Base-by-base conservation (phyloP, 2,888 invertebrate genomes). In the Drosophila mayaguana region DNA sequence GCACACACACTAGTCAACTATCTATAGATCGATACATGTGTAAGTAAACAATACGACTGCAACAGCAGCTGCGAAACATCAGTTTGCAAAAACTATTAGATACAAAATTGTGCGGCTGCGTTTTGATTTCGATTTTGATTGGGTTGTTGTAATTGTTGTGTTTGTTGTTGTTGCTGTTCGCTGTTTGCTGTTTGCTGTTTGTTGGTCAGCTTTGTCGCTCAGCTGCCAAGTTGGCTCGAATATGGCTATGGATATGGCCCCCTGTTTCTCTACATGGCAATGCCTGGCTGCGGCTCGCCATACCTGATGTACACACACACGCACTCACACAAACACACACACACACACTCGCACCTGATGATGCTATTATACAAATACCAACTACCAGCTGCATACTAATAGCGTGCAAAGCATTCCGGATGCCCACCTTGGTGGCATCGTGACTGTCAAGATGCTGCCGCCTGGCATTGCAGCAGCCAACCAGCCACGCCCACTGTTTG, bases 331-430 rank as follows among this genome's bases (percentile, higher is more conserved):
- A 34, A 8, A 34, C 72, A 57, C 46, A 22, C 62, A 25, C 57
- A 55, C 48, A 38, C 43, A 54, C 54, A 11, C 69, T 14, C 22
- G 5, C 34, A 60, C 45, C 25, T 66, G 69, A 66, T 66, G 86
- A 81, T 84, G 83, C 75, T 80, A 81, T 86, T 83, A 83, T 73
- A 68, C 74, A 79, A 85, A 81, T 83, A 78, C 67, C 86, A 55
- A 76, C 64, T 48, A 72, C 66, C 83, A 83, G 75, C 83, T 83
- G 83, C 87, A 83, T 83, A 83, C 83, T 86, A 83, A 83, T 83
- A 66, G 68, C 63, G 63, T 66, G 65, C 72, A 62, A 36, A 45
- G 54, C 66, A 68, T 73, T 53, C 66, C 69, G 65, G 54, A 63
- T 64, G 66, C 65, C 62, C 70, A 70, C 60, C 63, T 74, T 78